Percentiles rank a stretch among this genome's conserved stretches.
Evolutionary conservation across 2,797 vertebrate species (phyloP).

Genomic region (Bucorvus abyssinicus): DNA sequence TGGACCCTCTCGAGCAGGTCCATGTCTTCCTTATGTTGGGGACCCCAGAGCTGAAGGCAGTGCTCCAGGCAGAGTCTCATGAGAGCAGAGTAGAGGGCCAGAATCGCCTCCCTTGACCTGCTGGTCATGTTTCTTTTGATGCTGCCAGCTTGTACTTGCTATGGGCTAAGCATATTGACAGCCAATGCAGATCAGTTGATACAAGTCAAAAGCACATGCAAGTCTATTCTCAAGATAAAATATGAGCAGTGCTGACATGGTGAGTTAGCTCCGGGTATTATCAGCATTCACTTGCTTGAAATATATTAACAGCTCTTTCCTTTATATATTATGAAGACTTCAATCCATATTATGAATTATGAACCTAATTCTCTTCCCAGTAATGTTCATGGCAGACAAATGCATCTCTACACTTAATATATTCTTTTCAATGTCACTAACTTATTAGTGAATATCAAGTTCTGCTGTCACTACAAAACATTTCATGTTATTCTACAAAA

Average conservation of each 20-base stretch:
- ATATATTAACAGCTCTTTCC: constrained; percentile 33
- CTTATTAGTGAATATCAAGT: constrained; percentile 1
- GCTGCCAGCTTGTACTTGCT: not conserved
- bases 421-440: constrained; percentile 25
- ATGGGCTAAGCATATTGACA: not conserved
- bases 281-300: constrained; percentile 8
- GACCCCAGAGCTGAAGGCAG: not conserved
- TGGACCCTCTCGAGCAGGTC: not conserved
- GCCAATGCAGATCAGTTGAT: not conserved
- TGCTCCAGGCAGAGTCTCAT: no score
- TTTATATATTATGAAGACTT: constrained; percentile 12
- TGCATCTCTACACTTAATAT: not conserved
- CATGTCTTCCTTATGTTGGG: no score
- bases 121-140: not conserved
- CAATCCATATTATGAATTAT: constrained; percentile 36
- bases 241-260: not conserved
- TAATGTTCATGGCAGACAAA: constrained; percentile 29
- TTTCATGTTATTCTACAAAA: not conserved
- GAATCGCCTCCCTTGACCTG: not conserved
- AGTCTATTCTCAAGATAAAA: constrained; percentile 7
- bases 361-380: constrained; percentile 3
- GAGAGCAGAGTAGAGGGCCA: not conserved
- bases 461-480: constrained; percentile 39
- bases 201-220: not conserved
- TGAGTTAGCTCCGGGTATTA: constrained; percentile 29